Evolutionary conservation across 2,888 invertebrate species (phyloP), one percentile per base, ranked within the genome.

Genomic region (Clunio marinus): DNA sequence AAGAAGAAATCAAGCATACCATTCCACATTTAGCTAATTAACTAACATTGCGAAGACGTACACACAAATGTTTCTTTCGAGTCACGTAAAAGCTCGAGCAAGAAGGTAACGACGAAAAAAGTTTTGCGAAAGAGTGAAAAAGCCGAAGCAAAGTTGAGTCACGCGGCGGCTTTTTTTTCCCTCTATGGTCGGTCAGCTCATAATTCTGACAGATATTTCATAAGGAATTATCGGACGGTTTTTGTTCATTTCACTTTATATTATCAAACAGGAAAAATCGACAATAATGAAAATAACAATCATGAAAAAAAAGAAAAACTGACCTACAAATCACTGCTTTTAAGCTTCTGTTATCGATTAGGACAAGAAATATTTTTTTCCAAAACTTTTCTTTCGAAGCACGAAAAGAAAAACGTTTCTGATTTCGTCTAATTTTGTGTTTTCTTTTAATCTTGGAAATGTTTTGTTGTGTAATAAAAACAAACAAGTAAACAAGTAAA

Each of bases 21-120:
- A 32, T 32, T 10, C 41, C 41, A 32, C 59, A 59, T 59, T 59
- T 59, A 59, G 32, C 59, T 59, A 59, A 59, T 59, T 59, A 59
- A 59, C 59, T 28, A 27, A 59, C 27, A 59, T 32, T 41, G 41
- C 41, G 32, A 32, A 59, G 59, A 41, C 15, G 15, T 41, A n/a
- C 10, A n/a, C 32, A 32, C 59, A 32, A 17, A 59, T 59, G 20
- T 58, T 58, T 32, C 35, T 59, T 32, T 59, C 59, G 41, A 10
- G 15, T 41, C 41, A 41, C 41, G 41, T 41, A 41, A 10, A 10
- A 41, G 41, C 41, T 10, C 15, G 15, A 41, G 41, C 41, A 41
- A 15, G 41, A n/a, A n/a, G n/a, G n/a, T n/a, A n/a, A n/a, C n/a
- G n/a, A n/a, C n/a, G n/a, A n/a, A 15, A 41, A 41, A 41, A 41